Conservation (phyloP, 2,888 invertebrate species). For the Abscondita cerata region DNA sequence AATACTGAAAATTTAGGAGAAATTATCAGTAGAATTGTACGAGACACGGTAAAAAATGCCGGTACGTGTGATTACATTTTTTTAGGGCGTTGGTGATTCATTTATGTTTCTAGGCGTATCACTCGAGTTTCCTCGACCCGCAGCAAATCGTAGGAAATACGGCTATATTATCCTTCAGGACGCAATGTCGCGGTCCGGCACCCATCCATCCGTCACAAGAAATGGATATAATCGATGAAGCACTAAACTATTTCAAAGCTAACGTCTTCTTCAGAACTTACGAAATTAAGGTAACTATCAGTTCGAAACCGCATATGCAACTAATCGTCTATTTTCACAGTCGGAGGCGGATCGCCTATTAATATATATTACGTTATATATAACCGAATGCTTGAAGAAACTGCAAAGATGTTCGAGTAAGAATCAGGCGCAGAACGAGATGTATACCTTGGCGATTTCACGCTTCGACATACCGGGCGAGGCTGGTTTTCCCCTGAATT, state of each 20-base stretch:
- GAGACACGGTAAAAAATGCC: too few species aligned
- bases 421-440: conserved; percentile 90
- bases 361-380: conserved; percentile 96
- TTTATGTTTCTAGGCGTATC: conserved; percentile 82
- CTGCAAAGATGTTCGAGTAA: conserved; percentile 91
- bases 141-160: conserved; percentile 86
- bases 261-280: conserved; percentile 99
- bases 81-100: conserved; percentile 5
- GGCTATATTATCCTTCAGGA: conserved; percentile 68
- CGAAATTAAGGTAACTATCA: conserved; percentile 85
- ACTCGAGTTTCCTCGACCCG: conserved; percentile 84
- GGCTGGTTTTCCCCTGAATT: conserved; percentile 90
- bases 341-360: conserved; percentile 95
- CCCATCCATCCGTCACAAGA: conserved; percentile 72
- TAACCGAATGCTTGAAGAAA: conserved; percentile 96
- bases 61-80: neutral
- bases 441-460: conserved; percentile 94
- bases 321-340: conserved; percentile 63
- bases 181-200: conserved; percentile 93
- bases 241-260: conserved; percentile 96
- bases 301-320: conserved; percentile 16
- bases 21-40: too few species aligned
- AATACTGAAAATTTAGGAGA: too few species aligned
- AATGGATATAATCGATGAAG: conserved; percentile 95
- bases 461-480: conserved; percentile 98